Base-by-base conservation (phyloP, 2,888 invertebrate genomes). In the Poecilobothrus nobilitatus region DNA sequence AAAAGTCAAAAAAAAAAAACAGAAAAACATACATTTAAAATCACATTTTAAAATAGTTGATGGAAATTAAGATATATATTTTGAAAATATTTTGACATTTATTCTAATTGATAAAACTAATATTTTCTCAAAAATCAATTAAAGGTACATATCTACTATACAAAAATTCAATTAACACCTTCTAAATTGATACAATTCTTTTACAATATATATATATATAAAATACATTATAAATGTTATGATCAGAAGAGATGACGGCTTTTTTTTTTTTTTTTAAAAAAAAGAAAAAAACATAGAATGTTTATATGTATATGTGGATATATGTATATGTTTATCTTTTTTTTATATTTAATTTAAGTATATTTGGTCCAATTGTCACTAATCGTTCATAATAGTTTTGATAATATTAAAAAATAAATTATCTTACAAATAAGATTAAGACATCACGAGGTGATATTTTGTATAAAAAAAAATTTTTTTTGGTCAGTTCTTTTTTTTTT, bases 51-150 rank as follows among this genome's bases (percentile, higher is more conserved):
- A 53, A 53, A 53, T 53, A 12, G 1, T 53, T 53, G 53, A 53
- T 53, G 53, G 7, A 53, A 53, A 53, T 53, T 53, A 53, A 53
- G 53, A 53, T 53, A 53, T 53, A 53, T 53, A 53, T 53, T 53
- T 53, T 53, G 53, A 53, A 53, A 53, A 53, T 53, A 53, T 53
- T 53, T 53, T 53, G 53, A 53, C 53, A 18, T 53, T 53, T 53
- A 18, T 53, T 53, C 53, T 53, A 53, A 53, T 53, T 53, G 15
- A 53, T 15, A 53, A 15, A 18, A 53, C n/a, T 15, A 53, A 53
- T 53, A 53, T 53, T 53, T 53, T 53, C 15, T 53, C 12, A 53
- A 53, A 53, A 27, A 27, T 27, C 27, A 27, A 27, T 27, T 27
- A 27, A 27, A 27, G 2, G 18, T 53, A 53, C 53, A 6, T 53